These are phyloP conservation scores for Melieria omissa DNA, from an alignment of 2,888 invertebrate species.

Conservation along the genomic window DNA sequence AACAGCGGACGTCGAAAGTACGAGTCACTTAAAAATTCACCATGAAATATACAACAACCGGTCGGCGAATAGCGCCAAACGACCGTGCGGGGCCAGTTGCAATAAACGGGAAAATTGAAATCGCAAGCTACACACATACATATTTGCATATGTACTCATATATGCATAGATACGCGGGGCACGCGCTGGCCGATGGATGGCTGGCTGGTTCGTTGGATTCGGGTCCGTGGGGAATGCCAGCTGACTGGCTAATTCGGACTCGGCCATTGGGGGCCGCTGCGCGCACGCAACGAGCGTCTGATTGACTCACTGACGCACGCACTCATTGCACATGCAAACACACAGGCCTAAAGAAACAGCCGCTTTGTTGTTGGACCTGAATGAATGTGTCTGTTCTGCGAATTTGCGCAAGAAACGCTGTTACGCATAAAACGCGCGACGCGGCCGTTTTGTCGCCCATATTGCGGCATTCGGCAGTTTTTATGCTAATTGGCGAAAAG, in stretches of 20 bases:
- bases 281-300: neutral
- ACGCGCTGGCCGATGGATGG: neutral
- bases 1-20: constrained; percentile 1
- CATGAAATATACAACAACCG: constrained; percentile 24
- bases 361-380: neutral
- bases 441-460: constrained; percentile 7
- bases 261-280: no score
- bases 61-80: no score
- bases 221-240: neutral
- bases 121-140: constrained; percentile 1
- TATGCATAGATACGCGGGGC: neutral
- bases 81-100: no score
- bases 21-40: constrained; percentile 29
- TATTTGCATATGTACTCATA: neutral
- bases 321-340: neutral
- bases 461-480: constrained; percentile 13
- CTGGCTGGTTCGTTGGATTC: neutral
- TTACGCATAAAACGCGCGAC: no score
- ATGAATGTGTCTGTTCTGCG: neutral
- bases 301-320: neutral
- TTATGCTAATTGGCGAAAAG: constrained; percentile 29
- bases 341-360: neutral
- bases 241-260: neutral
- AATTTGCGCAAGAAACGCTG: neutral
- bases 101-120: neutral